Evolutionary conservation across 2,797 vertebrate genomes (phyloP).

Genomic region (Trichosurus vulpecula): DNA sequence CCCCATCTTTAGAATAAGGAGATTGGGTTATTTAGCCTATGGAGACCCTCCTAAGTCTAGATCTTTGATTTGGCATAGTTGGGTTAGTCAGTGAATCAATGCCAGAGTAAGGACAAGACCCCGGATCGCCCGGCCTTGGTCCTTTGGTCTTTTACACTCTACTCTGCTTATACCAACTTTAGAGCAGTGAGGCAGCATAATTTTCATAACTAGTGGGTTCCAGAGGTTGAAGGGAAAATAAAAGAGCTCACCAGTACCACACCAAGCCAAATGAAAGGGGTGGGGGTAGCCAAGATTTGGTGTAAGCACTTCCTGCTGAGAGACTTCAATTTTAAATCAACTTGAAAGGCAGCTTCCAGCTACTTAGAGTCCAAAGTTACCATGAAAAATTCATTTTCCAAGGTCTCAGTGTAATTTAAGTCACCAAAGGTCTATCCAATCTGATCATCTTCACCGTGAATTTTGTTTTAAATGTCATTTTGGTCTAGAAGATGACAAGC

Average conservation of each 20-base stretch:
- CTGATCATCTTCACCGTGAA: background rate
- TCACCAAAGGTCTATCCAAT: background rate
- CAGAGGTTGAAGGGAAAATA: background rate
- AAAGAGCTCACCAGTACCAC: background rate
- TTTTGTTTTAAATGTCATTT: slow-evolving; percentile 1
- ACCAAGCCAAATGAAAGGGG: background rate
- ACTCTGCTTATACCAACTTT: background rate
- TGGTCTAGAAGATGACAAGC: background rate
- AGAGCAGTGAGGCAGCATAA: background rate
- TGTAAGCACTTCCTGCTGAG: background rate
- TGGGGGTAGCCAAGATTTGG: background rate
- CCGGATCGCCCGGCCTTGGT: background rate
- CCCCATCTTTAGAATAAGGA: background rate
- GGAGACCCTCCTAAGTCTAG: background rate
- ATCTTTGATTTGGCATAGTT: background rate
- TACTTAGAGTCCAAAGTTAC: background rate
- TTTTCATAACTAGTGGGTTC: background rate
- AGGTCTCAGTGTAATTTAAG: background rate
- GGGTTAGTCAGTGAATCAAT: background rate
- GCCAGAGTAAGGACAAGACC: background rate
- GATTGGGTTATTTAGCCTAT: background rate
- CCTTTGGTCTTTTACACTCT: background rate
- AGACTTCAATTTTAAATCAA: background rate
- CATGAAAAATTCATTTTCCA: background rate
- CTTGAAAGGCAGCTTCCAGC: background rate